These are phyloP conservation scores for Acipenser transmontanus DNA, from an alignment of 2,797 vertebrate genomes.

Conservation along the genomic window DNA sequence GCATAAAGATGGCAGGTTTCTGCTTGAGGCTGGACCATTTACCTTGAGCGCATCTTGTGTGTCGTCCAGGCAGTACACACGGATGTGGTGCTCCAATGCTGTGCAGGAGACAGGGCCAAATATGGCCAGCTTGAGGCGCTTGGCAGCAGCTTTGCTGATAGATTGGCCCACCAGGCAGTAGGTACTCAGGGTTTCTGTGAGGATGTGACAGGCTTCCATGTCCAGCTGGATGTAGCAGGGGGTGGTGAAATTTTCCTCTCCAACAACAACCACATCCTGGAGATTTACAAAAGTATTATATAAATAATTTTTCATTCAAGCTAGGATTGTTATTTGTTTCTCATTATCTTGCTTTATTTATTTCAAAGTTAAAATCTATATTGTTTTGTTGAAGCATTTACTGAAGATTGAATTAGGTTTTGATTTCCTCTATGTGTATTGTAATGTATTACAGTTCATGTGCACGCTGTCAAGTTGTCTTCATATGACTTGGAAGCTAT, in stretches of 20 bases:
- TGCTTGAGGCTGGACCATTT: background rate
- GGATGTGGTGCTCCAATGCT: constrained; percentile 85
- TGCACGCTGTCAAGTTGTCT: too few species aligned
- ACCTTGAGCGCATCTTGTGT: constrained; percentile 93
- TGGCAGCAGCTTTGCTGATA: constrained; percentile 78
- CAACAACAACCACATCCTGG: constrained; percentile 89
- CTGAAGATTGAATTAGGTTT: too few species aligned
- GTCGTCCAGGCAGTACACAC: constrained; percentile 94
- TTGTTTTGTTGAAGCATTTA: too few species aligned
- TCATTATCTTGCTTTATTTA: too few species aligned
- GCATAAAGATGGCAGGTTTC: too few species aligned
- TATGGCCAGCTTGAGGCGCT: constrained; percentile 88
- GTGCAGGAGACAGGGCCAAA: constrained; percentile 86
- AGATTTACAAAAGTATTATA: background rate
- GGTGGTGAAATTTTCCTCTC: constrained; percentile 93
- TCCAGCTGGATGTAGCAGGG: constrained; percentile 95
- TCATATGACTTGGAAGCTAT: too few species aligned
- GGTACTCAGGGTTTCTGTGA: constrained; percentile 89
- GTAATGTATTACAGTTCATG: too few species aligned
- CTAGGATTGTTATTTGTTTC: too few species aligned
- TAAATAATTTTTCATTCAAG: too few species aligned
- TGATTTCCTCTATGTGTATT: too few species aligned
- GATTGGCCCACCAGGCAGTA: constrained; percentile 86
- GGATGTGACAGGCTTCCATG: constrained; percentile 86
- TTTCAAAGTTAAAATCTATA: too few species aligned